These are phyloP conservation scores for Diaprepes abbreviatus DNA, from an alignment of 2,888 invertebrate species.

Conservation along the genomic window DNA sequence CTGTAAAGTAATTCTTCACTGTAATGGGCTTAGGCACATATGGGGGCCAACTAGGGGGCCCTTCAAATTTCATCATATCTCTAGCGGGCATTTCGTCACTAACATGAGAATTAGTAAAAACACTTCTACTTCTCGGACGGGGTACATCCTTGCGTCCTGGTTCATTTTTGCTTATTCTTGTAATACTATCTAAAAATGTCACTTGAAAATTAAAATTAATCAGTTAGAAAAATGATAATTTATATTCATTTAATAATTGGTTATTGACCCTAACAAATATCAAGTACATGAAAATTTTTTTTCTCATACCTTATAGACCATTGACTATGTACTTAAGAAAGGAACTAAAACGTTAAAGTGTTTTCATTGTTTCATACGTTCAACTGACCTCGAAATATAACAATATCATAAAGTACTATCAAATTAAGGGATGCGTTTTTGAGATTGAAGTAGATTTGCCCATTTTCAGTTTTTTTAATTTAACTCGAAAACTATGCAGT, in stretches of 20 bases:
- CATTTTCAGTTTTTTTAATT: too few species aligned
- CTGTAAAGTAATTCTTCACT: slow-evolving; percentile 72
- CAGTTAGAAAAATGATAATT: not conserved
- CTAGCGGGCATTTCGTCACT: slow-evolving; percentile 71
- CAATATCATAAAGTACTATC: too few species aligned
- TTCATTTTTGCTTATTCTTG: slow-evolving; percentile 62
- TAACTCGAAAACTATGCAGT: not conserved
- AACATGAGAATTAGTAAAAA: slow-evolving; percentile 77
- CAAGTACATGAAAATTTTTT: too few species aligned
- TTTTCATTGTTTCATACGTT: too few species aligned
- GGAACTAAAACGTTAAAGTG: too few species aligned
- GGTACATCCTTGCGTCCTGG: slow-evolving; percentile 66
- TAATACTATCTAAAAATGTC: slow-evolving; percentile 60
- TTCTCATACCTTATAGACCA: not conserved
- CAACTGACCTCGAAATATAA: too few species aligned
- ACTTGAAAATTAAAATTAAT: slow-evolving; percentile 6
- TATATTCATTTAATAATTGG: too few species aligned
- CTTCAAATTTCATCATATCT: slow-evolving; percentile 71
- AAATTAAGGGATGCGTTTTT: too few species aligned
- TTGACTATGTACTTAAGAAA: too few species aligned
- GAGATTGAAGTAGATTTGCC: too few species aligned
- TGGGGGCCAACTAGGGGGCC: slow-evolving; percentile 70
- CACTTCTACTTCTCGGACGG: slow-evolving; percentile 74
- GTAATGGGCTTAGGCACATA: slow-evolving; percentile 70
- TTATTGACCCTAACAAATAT: too few species aligned